Base-by-base conservation (phyloP, 2,797 vertebrate species). In the Leucoraja ocellata region DNA sequence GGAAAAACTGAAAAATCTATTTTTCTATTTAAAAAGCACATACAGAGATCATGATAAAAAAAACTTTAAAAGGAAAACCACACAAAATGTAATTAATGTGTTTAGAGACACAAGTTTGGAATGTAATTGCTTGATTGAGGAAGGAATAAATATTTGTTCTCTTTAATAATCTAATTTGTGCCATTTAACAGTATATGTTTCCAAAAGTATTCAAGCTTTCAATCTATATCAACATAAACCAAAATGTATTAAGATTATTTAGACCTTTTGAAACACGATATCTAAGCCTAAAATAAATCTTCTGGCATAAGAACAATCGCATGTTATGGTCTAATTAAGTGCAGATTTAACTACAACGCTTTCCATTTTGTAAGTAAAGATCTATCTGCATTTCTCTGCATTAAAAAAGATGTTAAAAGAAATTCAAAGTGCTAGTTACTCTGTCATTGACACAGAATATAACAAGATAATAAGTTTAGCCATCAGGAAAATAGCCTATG, bases 211-310 rank as follows among this genome's bases (percentile, higher is more conserved):
- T 95, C 95, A 96, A 23, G 95, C 93, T 58, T 95, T 95, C 94
- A 93, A 14, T 94, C 94, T 94, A 93, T 94, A 93, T 95, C 94
- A 94, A 95, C 93, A 63, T 94, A 94, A 95, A 93, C 95, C 94
- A 95, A 96, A 95, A 96, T 94, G 93, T 93, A 94, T 93, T 95
- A 93, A 94, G 95, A 93, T 86, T 94, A 94, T 94, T 93, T 94
- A 93, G 93, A 77, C 91, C 96, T 97, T 79, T 96, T 97, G 97
- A 97, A 97, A 97, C 95, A 93, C 94, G 95, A 96, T 96, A 95
- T 8, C 46, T 46, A 95, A 93, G 94, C 94, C 94, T 93, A 94
- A 96, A 94, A 93, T 94, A 96, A 95, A 96, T 95, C 94, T 95
- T 94, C 94, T 97, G 95, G 96, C 95, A 96, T 94, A 94, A 95